Evolutionary conservation across 2,797 vertebrate genomes (phyloP), one percentile per base, ranked within the genome.

Genomic region (Pogonophryne albipinna): DNA sequence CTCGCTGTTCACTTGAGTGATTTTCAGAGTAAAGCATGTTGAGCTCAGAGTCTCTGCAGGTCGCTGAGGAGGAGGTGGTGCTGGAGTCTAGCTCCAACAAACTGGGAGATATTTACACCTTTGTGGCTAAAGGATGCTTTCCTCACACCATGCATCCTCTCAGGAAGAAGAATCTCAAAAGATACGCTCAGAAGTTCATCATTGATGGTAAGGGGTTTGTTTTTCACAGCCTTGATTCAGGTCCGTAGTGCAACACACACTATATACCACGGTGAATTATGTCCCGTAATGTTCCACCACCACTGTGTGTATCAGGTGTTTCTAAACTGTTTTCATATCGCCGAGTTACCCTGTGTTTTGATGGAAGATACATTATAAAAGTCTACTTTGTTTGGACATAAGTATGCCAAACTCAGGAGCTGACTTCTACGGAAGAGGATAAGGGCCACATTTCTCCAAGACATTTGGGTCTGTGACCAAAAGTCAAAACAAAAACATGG

Each of bases 171-270:
- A 97, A 97, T 69, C 94, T 97, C 1, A 96, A 95, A 82, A 92
- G 97, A 94, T 97, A 96, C 82, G 96, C 97, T 0, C 95, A 95
- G 92, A 97, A 97, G 74, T 97, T 97, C 64, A 89, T 94, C 47
- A 89, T 96, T 52, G 97, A 96, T 49, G 96, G 96, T 96, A 87
- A 83, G 82, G 0, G 4, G 34, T 9, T n/a, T 10, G 1, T 19
- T 58, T 55, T n/a, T 9, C 6, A 23, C 63, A 60, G 51, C 2
- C 0, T 41, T 13, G 0, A 10, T 34, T 10, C 17, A 44, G 27
- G 27, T 11, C 27, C 27, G 27, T 27, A 5, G 27, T 27, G 4
- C 27, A 27, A 27, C 27, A 27, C 27, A 27, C 27, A 27, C 27
- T 5, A 27, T 27, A 27, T 27, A 27, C 27, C 27, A 27, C 27